Evolutionary conservation across 92 coral and sea anemone genomes (phyloP), one percentile per base, ranked within the genome.

Genomic region (Siderastrea siderea): DNA sequence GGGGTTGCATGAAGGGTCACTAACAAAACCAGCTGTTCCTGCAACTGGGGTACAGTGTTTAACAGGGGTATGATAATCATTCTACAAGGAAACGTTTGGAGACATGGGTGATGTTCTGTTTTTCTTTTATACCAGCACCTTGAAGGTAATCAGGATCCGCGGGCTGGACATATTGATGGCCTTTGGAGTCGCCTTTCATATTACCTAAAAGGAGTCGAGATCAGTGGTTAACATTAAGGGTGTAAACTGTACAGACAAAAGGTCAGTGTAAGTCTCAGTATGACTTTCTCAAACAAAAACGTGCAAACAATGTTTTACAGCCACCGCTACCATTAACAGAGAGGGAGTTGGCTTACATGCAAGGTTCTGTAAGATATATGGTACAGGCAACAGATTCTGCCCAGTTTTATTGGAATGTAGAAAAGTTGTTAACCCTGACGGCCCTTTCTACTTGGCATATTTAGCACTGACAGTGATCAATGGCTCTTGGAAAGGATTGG

Each of bases 1-100:
- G 44, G 16, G 86, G 86, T 57, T 73, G 61, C 84, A 80, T 17
- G 84, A 80, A 10, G 74, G 84, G 54, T 80, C 74, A 54, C 65
- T 48, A 80, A 64, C 71, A 19, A 52, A 52, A 52, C 53, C 68
- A 47, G 17, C 55, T 57, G 51, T 53, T 13, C 84, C 68, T 3
- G 74, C 47, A 12, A 65, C 84, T 80, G 69, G 71, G 26, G 49
- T 74, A 80, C 77, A 19, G 12, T 72, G 77, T 51, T 72, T 19
- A 46, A 72, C 77, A 49, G 84, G 84, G 15, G 84, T 61, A 47
- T 80, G 84, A 53, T 80, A 80, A 53, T 80, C 38, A 26, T 26
- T 26, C 38, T 26, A 26, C 38, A 48, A 59, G 77, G 50, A 46
- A 72, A 72, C 0, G 51, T 15, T n/a, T 46, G 77, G 47, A 47